These are phyloP conservation scores for Siniperca undulata DNA, from an alignment of 2,797 vertebrate species.

Conservation along the genomic window DNA sequence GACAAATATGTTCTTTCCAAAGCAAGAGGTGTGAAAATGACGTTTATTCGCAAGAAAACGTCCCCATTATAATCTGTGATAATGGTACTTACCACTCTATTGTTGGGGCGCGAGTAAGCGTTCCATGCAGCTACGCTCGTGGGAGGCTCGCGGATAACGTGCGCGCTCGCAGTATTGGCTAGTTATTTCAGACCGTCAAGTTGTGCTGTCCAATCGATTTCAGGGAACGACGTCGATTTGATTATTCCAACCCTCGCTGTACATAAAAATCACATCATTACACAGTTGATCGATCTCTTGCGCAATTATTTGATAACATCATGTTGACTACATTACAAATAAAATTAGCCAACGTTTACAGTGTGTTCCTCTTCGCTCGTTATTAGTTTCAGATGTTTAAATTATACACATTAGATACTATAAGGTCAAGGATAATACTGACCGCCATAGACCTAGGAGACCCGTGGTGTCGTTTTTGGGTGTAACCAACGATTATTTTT, in stretches of 20 bases:
- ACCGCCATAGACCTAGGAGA: neutral
- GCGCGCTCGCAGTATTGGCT: constrained; percentile 64
- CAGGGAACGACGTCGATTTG: neutral
- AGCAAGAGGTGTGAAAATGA: neutral
- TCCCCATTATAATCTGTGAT: constrained; percentile 68
- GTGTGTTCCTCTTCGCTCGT: neutral
- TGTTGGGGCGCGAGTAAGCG: constrained; percentile 81
- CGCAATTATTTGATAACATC: neutral
- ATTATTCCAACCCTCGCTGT: constrained; percentile 19
- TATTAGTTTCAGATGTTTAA: neutral
- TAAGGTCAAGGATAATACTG: neutral
- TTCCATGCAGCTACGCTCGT: constrained; percentile 66
- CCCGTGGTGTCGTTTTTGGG: neutral
- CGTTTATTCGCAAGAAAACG: constrained; percentile 12
- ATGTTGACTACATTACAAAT: neutral
- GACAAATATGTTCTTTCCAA: neutral
- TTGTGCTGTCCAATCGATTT: constrained; percentile 57
- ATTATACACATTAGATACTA: neutral
- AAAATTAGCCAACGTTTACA: neutral
- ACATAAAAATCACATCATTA: neutral
- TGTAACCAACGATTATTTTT: no score
- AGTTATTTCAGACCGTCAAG: constrained; percentile 24
- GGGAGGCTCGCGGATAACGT: constrained; percentile 58
- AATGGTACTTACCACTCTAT: constrained; percentile 87
- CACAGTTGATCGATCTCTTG: neutral